Evolutionary conservation across 2,113 vertebrate genomes (phyloP).

Genomic region (Hiodon tergisus): DNA sequence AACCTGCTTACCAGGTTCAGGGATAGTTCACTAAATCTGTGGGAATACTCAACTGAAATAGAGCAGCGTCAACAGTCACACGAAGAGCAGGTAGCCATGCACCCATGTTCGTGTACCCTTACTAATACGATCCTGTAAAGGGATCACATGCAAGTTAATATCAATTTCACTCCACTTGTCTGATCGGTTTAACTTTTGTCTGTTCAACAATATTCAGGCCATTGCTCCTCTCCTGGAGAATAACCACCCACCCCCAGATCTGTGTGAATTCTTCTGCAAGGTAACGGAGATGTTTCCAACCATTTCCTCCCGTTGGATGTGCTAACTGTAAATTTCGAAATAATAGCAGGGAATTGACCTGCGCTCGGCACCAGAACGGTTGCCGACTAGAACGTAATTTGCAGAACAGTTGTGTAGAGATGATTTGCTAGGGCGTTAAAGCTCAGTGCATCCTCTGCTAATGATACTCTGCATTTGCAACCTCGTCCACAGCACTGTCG

Average conservation of each 20-base stretch:
- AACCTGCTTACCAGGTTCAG: too few relatives aligned
- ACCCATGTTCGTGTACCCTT: too few relatives aligned
- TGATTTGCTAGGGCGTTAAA: too few relatives aligned
- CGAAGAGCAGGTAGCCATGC: too few relatives aligned
- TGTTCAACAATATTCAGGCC: slow-evolving; percentile 64
- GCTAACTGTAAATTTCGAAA: background rate
- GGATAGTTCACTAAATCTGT: too few relatives aligned
- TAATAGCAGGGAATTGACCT: background rate
- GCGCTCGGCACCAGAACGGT: background rate
- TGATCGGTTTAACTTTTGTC: slow-evolving; percentile 27
- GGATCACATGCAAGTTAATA: too few relatives aligned
- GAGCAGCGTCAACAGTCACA: too few relatives aligned
- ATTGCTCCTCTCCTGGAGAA: slow-evolving; percentile 98
- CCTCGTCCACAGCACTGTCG: slow-evolving; percentile 81
- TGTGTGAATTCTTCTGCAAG: slow-evolving; percentile 99
- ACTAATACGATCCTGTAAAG: too few relatives aligned
- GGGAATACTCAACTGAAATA: too few relatives aligned
- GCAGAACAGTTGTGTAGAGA: too few relatives aligned
- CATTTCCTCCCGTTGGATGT: background rate
- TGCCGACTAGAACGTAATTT: background rate
- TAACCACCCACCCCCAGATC: slow-evolving; percentile 95
- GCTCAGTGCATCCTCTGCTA: too few relatives aligned
- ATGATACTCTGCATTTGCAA: too few relatives aligned
- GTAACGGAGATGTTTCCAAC: slow-evolving; percentile 51
- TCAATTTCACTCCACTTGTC: background rate